These are phyloP conservation scores for Poecilia velifera DNA, from an alignment of 2,797 vertebrate species.

Conservation along the genomic window DNA sequence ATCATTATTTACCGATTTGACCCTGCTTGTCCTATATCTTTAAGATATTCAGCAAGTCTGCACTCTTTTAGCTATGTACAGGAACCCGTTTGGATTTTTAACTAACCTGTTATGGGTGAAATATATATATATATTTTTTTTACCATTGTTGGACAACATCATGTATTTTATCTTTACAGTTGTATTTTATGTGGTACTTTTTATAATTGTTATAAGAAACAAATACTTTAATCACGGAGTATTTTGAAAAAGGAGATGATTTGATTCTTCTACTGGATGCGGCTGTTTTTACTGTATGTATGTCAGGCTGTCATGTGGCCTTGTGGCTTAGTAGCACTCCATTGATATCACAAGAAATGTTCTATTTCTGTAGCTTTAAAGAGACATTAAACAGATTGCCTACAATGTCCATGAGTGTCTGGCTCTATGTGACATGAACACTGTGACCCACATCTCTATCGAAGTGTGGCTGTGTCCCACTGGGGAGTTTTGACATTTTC, in stretches of 20 bases:
- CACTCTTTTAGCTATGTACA: slow-evolving; percentile 2
- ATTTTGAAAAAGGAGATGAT: neutral
- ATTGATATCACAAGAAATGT: slow-evolving; percentile 40
- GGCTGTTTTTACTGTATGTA: slow-evolving; percentile 21
- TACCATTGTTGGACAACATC: neutral
- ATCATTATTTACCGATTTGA: slow-evolving; percentile 40
- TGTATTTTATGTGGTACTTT: neutral
- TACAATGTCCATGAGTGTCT: slow-evolving; percentile 58
- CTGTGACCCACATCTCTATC: slow-evolving; percentile 68
- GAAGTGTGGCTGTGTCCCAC: slow-evolving; percentile 64
- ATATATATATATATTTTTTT: neutral
- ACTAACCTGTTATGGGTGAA: neutral
- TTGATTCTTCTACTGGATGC: slow-evolving; percentile 16
- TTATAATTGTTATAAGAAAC: neutral
- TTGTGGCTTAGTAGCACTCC: slow-evolving; percentile 22
- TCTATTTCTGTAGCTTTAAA: slow-evolving; percentile 61
- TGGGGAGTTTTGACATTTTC: slow-evolving; percentile 76
- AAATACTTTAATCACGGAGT: neutral
- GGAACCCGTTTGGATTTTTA: neutral
- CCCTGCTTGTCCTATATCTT: slow-evolving; percentile 45
- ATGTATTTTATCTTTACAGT: neutral
- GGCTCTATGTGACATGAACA: slow-evolving; percentile 59
- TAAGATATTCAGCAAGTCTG: slow-evolving; percentile 37
- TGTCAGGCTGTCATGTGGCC: slow-evolving; percentile 31
- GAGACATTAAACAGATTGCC: slow-evolving; percentile 66